phyloP scores from a whole-genome alignment of 2,797 vertebrate species.

The Pantherophis vulpinus region DNA sequence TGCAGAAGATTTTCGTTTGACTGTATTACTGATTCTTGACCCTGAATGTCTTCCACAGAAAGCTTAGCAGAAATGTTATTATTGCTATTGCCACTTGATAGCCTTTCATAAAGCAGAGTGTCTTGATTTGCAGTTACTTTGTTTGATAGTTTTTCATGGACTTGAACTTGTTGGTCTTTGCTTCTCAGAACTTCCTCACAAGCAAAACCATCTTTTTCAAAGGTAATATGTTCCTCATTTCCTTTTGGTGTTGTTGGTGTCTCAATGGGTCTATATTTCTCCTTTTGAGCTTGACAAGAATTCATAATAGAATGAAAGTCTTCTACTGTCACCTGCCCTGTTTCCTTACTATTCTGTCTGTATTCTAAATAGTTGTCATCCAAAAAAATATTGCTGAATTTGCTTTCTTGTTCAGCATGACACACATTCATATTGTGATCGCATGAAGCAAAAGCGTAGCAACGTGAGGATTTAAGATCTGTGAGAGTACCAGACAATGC shows the following conservation, averaged over 20 bases:
- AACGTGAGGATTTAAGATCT: slow-evolving; percentile 43
- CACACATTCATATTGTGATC: slow-evolving; percentile 49
- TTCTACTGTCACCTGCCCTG: slow-evolving; percentile 17
- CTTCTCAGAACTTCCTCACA: slow-evolving; percentile 60
- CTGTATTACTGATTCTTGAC: slow-evolving; percentile 20
- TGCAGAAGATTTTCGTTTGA: slow-evolving; percentile 17
- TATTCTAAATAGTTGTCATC: slow-evolving; percentile 37
- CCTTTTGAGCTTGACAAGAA: slow-evolving; percentile 31
- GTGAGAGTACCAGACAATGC: slow-evolving; percentile 48
- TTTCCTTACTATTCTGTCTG: slow-evolving; percentile 23
- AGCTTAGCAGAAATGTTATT: slow-evolving; percentile 14
- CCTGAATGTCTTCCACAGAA: slow-evolving; percentile 11
- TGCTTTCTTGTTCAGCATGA: slow-evolving; percentile 59
- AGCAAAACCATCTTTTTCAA: slow-evolving; percentile 68
- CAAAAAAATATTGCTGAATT: slow-evolving; percentile 50
- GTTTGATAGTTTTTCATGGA: slow-evolving; percentile 29
- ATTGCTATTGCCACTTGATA: slow-evolving; percentile 61
- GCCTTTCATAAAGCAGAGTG: slow-evolving; percentile 61
- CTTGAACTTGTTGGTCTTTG: slow-evolving; percentile 43
- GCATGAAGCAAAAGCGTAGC: slow-evolving; percentile 43
- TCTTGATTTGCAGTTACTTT: slow-evolving; percentile 55
- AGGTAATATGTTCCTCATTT: slow-evolving; percentile 57
- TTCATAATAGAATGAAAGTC: slow-evolving; percentile 27
- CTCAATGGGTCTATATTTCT: slow-evolving; percentile 25
- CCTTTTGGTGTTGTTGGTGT: slow-evolving; percentile 32